Evolutionary conservation across 2,797 vertebrate genomes (phyloP), one percentile per base, ranked within the genome.

Genomic region (Hoplostethus mediterraneus): DNA sequence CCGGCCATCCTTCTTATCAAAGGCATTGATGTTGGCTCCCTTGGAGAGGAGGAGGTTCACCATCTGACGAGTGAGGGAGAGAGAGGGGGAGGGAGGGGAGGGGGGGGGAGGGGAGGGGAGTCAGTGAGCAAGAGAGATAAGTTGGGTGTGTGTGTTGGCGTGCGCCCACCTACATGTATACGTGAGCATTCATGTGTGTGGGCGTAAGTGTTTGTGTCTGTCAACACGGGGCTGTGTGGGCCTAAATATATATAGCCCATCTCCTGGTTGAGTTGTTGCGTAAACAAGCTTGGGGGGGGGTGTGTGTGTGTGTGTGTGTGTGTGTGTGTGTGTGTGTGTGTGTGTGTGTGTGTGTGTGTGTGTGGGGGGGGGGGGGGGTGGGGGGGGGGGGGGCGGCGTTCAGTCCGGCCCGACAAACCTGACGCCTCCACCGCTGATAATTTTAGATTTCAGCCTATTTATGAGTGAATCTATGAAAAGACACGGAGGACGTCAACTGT

Each of bases 1-100:
- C 14, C 97, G 95, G 75, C 97, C 95, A 68, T 99, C 98, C 89
- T 97, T 98, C 95, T 99, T 99, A 89, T 99, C 98, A 38, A 98
- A 99, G 48, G 98, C 98, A 21, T 99, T 99, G 92, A 99, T 98
- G 92, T 99, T 99, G 61, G 98, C 98, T 51, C 98, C 98, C 93
- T 97, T 99, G 10, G 95, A 92, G 71, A 99, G 93, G 54, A 99
- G 96, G 48, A 99, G 93, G 78, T 92, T 97, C 66, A 99, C 97
- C 97, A 99, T 99, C 98, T 99, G 91, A 89, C 63, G 49, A 61
- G 12, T 36, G 40, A 40, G 25, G 45, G 14, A 53, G 30, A n/a
- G 16, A 25, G 31, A 13, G 28, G 65, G 12, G 11, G 14, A 55
- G 1, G 9, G n/a, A n/a, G 45, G 14, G 45, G 30, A n/a, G 16